Base-by-base conservation (phyloP, 2,797 vertebrate species). In the Valencia hispanica region DNA sequence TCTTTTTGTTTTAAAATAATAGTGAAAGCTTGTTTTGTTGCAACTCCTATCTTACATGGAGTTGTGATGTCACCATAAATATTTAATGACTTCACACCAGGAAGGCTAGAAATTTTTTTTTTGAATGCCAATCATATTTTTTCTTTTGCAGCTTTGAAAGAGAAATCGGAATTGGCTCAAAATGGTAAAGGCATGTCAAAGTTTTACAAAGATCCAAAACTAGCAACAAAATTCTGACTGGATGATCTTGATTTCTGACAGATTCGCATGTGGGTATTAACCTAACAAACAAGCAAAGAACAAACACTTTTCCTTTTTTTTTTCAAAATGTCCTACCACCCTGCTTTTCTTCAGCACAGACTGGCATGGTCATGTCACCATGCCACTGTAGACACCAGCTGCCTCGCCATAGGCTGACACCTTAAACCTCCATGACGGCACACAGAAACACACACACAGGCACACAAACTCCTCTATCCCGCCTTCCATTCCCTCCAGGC, bases 371-470 rank as follows among this genome's bases (percentile, higher is more conserved):
- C 92, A 88, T 90, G 72, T 94, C 94, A 94, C 94, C 32, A 93
- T 65, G 94, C 94, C 89, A 90, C 84, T 72, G 85, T 81, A 68
- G 90, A 92, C 91, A 80, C 85, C 82, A 66, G 71, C 87, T 83
- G 86, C 84, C 81, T 85, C 84, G 92, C 96, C 94, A 89, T 96
- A 95, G 96, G 96, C 95, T 89, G 94, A 95, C 94, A 95, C 95
- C 94, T 95, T 95, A 96, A 97, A 86, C 95, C 96, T 96, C 95
- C 92, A 94, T 95, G 96, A 96, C 96, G 95, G 95, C 94, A n/a
- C 69, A 72, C 93, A 18, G 55, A 95, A 95, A 95, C 95, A 94
- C 95, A 94, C 91, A 94, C 95, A 94, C 94, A 27, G n/a, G 95
- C 94, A 95, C 95, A 93, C 95, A 94, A 91, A 94, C 95, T 94